Base-by-base conservation (phyloP, 2,888 invertebrate genomes). In the Lasioglossum oenotherae region DNA sequence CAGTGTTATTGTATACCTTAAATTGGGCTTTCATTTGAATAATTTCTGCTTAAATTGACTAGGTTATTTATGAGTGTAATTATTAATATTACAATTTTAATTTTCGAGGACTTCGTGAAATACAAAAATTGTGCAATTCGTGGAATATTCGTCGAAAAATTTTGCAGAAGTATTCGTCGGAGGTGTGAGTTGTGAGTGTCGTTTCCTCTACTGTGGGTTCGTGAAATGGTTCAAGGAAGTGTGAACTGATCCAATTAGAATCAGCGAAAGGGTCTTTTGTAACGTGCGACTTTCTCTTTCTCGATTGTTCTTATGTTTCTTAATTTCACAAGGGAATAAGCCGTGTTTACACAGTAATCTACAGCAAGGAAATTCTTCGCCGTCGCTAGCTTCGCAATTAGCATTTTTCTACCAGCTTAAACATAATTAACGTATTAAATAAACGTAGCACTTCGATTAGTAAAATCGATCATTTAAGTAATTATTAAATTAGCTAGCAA, bases 221-320 rank as follows among this genome's bases (percentile, higher is more conserved):
- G 41, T 75, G 79, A 76, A 79, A 81, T 69, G 74, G 38, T 81
- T 77, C 76, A 81, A 73, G 81, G 74, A 79, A 85, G 81, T 79
- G 85, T 79, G 81, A 78, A 85, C 74, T 81, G 64, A 81, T 85
- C 74, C 79, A 79, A 86, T 85, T 86, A 64, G 35, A 64, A 86
- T 81, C 53, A 27, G 57, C 49, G 27, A 41, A 38, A 82, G 82
- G 79, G 76, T 74, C 78, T 71, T 74, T 81, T 31, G 60, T 46
- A 69, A 80, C 64, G 67, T 72, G 86, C 31, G 84, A 80, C 78
- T 72, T 38, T 73, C 57, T 60, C 27, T 8, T 53, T 41, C 75
- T 46, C 35, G 19, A n/a, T 35, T 60, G 53, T 78, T 67, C 53
- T 57, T 46, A 23, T 14, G 75, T 60, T 67, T 60, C 57, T 67